Base-by-base conservation (phyloP, 2,113 vertebrate species). In the Pangasianodon gigas region DNA sequence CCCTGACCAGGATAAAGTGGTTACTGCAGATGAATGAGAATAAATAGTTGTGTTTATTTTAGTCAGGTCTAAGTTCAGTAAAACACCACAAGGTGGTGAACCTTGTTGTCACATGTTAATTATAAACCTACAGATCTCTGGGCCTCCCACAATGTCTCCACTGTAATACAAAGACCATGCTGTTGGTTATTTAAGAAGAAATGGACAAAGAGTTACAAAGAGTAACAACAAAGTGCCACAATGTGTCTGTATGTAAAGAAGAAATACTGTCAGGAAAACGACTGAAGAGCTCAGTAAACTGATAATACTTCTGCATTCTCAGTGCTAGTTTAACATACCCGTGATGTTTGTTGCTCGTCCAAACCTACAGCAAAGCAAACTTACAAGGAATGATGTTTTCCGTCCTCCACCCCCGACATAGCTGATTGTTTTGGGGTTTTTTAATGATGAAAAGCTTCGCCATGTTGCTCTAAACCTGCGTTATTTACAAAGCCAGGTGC, bases 71-170 rank as follows among this genome's bases (percentile, higher is more conserved):
- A 83, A 60, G 81, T 58, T 58, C 9, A 32, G 29, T 86, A 18
- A 37, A 84, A 86, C 84, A 67, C 84, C 84, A 69, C 62, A 37
- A 37, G 37, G 37, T 37, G 1, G 46, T 69, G 44, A 52, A 86
- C 8, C 44, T 18, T 3, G 16, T 9, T 52, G 79, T 56, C 19
- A 62, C 29, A 65, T 87, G 88, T 87, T 89, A 84, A 89, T 89
- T n/a, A 91, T 89, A 85, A 91, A 87, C 80, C 67, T 24, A 37
- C 32, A 41, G 41, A 83, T 56, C 24, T 54, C 74, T 88, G 26
- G 2, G 13, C 46, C 41, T 67, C 85, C 14, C 14, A 41, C n/a
- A 4, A 26, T 37, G 18, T 7, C 52, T 29, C 29, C 52, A 84
- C 3, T n/a, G 14, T 51, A 54, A 75, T 26, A 54, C 90, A 91